A percentile compares a stretch with the other conserved stretches of the same genome.
phyloP scores from a whole-genome alignment of 2,888 invertebrate genomes.

The Emmelina monodactyla region DNA sequence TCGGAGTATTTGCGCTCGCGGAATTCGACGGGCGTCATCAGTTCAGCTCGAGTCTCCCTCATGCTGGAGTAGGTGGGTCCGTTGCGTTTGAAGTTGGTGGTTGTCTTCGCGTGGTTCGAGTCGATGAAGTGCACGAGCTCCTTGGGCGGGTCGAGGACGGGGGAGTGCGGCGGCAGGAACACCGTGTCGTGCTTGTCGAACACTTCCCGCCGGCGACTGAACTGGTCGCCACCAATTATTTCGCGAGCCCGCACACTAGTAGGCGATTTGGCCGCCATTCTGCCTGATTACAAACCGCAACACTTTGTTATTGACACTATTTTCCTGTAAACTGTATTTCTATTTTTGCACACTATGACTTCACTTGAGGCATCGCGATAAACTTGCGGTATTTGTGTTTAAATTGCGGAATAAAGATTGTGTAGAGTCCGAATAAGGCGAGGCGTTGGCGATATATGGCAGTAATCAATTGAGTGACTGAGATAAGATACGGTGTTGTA shows the following conservation, averaged over 20 bases:
- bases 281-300: conserved; percentile 63
- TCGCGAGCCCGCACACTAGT: conserved; percentile 59
- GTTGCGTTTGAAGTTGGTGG: conserved; percentile 53
- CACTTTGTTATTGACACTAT: conserved; percentile 60
- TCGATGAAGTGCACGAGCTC: conserved; percentile 47
- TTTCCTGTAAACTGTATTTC: conserved; percentile 60
- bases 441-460: conserved; percentile 55
- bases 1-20: conserved; percentile 56
- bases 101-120: conserved; percentile 55
- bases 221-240: conserved; percentile 57
- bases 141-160: conserved; percentile 27
- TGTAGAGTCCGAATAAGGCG: conserved; percentile 56
- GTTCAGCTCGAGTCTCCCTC: conserved; percentile 45
- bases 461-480: conserved; percentile 57
- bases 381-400: conserved; percentile 43
- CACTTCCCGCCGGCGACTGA: conserved; percentile 60
- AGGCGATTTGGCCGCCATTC: conserved; percentile 57
- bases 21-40: conserved; percentile 40
- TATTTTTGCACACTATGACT: conserved; percentile 64
- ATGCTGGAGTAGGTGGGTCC: conserved; percentile 51
- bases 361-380: conserved; percentile 59
- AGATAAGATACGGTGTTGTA: conserved; percentile 61
- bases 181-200: conserved; percentile 60
- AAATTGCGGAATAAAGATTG: conserved; percentile 60
- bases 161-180: conserved; percentile 48